Conservation (phyloP, 2,888 invertebrate species). For the Mystacides longicornis region DNA sequence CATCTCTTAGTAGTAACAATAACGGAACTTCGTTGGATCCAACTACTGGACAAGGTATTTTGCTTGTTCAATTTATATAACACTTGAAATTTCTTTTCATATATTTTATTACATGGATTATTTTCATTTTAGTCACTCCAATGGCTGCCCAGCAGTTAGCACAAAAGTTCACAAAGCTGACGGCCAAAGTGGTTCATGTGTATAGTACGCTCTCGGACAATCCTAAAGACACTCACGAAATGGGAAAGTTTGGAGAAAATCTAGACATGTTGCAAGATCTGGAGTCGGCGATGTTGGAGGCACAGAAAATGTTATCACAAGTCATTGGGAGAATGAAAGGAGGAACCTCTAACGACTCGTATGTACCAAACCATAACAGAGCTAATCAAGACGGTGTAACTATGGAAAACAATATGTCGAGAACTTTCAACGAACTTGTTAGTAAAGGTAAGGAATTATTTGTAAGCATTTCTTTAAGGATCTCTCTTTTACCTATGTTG, state of each 20-base stretch:
- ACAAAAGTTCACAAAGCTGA: conserved; percentile 56
- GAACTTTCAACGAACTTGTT: conserved; percentile 37
- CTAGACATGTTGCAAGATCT: conserved; percentile 42
- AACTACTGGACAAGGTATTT: conserved; percentile 22
- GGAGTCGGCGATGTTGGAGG: conserved; percentile 51
- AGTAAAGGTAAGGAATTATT: conserved; percentile 35
- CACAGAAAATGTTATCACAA: conserved; percentile 50
- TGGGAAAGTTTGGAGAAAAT: conserved; percentile 30
- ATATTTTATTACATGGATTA: neutral
- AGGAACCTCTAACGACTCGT: conserved; percentile 29
- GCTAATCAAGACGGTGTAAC: neutral
- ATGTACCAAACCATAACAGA: conserved; percentile 27
- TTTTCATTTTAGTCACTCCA: conserved; percentile 38
- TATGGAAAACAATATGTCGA: conserved; percentile 31
- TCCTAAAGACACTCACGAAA: conserved; percentile 30
- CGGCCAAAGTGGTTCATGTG: conserved; percentile 63
- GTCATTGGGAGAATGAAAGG: conserved; percentile 33
- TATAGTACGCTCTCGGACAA: conserved; percentile 58
- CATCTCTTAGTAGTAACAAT: conserved; percentile 13
- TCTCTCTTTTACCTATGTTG: no score
- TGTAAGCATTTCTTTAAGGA: no score
- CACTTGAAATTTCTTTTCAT: neutral
- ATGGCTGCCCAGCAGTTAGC: conserved; percentile 46
- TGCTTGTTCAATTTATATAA: neutral
- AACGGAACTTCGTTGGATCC: conserved; percentile 11